Evolutionary conservation across 2,113 vertebrate genomes (phyloP).

Genomic region (Cavia porcellus): DNA sequence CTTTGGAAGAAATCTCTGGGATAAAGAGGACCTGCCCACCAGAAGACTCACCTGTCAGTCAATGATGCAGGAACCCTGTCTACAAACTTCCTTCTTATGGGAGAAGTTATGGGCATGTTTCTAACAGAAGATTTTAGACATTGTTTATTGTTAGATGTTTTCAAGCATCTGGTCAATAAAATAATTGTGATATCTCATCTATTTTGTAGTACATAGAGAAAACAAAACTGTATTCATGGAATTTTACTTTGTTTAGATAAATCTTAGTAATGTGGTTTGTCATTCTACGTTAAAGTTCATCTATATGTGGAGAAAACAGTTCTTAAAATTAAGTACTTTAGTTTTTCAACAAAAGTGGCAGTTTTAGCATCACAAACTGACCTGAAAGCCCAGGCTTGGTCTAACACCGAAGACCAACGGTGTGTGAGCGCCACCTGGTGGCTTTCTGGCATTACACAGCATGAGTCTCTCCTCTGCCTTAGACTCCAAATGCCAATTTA

Average conservation of each 20-base stretch:
- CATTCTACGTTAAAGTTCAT: background rate
- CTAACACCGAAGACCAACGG: background rate
- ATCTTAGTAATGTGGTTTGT: background rate
- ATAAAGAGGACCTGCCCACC: background rate
- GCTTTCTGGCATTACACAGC: background rate
- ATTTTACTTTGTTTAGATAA: background rate
- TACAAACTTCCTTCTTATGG: background rate
- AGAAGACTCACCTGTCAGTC: background rate
- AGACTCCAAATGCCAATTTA: background rate
- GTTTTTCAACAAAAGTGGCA: slow-evolving; percentile 1
- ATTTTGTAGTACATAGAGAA: background rate
- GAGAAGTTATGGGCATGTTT: background rate
- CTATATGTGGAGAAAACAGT: background rate
- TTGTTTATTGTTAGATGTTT: background rate
- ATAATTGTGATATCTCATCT: background rate
- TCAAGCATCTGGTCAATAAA: background rate
- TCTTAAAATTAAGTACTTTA: slow-evolving; percentile 25
- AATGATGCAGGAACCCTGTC: background rate
- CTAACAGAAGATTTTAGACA: background rate
- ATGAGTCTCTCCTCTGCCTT: background rate
- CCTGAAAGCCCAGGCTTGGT: rapidly evolving
- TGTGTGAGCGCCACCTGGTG: slow-evolving; percentile 66
- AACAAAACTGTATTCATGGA: background rate
- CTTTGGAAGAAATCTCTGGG: background rate
- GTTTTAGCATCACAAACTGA: background rate